phyloP scores from a whole-genome alignment of 2,888 invertebrate genomes.

The Acrobasis suavella region DNA sequence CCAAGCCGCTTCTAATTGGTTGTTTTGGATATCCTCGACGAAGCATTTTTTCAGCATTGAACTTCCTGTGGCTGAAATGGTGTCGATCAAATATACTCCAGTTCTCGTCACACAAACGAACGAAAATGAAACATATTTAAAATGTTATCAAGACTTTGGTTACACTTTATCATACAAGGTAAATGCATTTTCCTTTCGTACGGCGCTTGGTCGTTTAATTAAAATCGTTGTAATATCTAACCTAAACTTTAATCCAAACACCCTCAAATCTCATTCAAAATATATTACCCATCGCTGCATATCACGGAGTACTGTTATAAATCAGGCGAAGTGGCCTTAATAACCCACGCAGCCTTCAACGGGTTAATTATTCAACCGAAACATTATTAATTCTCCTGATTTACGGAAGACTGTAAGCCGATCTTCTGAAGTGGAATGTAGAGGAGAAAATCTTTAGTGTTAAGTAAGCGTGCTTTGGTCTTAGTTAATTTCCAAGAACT shows the following conservation, averaged over 20 bases:
- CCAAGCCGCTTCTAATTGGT: too few relatives aligned
- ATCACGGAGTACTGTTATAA: slow-evolving; percentile 15
- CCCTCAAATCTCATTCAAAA: neutral
- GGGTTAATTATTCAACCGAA: slow-evolving; percentile 20
- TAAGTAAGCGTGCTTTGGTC: neutral
- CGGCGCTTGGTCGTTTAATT: too few relatives aligned
- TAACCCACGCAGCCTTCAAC: slow-evolving; percentile 7
- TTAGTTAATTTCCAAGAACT: neutral
- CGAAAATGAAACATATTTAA: too few relatives aligned
- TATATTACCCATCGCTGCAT: slow-evolving; percentile 1
- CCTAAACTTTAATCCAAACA: neutral
- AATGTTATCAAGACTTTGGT: too few relatives aligned
- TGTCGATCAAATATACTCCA: too few relatives aligned
- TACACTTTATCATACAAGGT: too few relatives aligned
- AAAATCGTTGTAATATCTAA: neutral
- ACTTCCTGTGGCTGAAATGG: too few relatives aligned
- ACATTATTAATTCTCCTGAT: slow-evolving; percentile 22
- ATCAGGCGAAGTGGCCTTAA: slow-evolving; percentile 13
- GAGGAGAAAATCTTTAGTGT: slow-evolving; percentile 3
- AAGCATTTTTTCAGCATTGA: too few relatives aligned
- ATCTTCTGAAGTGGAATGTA: slow-evolving; percentile 9
- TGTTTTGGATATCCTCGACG: too few relatives aligned
- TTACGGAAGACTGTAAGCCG: slow-evolving; percentile 16
- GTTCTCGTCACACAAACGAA: too few relatives aligned
- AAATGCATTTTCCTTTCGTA: too few relatives aligned